Evolutionary conservation across 1,140 invertebrate species (phyloP), one percentile per base, ranked within the genome.

Genomic region (Diprion similis): DNA sequence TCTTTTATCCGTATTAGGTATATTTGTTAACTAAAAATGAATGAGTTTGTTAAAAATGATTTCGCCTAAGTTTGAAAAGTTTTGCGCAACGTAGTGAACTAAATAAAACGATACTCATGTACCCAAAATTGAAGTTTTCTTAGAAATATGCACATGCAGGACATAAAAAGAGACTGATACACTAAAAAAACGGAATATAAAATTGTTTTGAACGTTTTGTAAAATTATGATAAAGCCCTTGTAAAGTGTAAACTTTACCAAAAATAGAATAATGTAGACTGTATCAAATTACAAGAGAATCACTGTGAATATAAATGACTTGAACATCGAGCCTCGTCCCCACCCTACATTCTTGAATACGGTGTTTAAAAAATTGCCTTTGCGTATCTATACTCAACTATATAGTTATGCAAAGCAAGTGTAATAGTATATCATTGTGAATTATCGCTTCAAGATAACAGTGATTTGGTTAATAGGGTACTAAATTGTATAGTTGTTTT

Each of bases 341-440:
- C 13, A 71, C 11, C 19, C 10, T 59, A 18, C 13, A 67, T 68
- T 17, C 10, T 47, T 10, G 19, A n/a, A 24, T 10, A 68, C 6
- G 8, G 17, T 11, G 68, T 19, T 59, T 17, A 66, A 24, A 19
- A 66, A 74, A 66, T 68, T 67, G 68, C 71, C 79, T 80, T 80
- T 79, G 76, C 79, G 15, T 70, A 79, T 80, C 79, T 81, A 81
- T 81, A 80, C 67, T 65, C 64, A 17, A 19, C 46, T 74, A 75
- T 81, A 81, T 81, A 81, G 77, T 79, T 75, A 75, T 77, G 77
- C 79, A 79, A 81, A 80, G 37, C 15, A 11, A 72, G 24, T 51
- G 11, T 17, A 15, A 17, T 59, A 17, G 9, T 59, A 15, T 15
- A 59, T 17, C 51, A 59, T 15, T 59, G n/a, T 15, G 3, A 13